Percentiles rank a stretch among this genome's conserved stretches.
phyloP scores from a whole-genome alignment of 37 sponge, comb jelly and placozoan genomes.

The Cladorhizidae sp. region DNA sequence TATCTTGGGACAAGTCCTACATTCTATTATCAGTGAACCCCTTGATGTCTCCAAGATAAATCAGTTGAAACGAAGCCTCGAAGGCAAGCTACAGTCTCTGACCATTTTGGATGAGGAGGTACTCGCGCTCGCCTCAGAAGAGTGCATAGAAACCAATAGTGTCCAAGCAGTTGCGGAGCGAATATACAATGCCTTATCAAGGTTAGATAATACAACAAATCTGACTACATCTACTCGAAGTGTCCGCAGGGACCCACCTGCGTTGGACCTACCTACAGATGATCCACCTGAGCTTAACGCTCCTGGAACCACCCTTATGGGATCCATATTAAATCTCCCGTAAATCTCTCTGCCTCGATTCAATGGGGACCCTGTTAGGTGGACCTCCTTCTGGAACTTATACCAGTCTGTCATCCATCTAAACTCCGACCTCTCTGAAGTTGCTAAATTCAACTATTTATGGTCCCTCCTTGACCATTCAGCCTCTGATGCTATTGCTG shows the following conservation, averaged over 20 bases:
- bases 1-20: not conserved
- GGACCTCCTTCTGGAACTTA: slow-evolving; percentile 16
- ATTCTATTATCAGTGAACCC: not conserved
- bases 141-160: not conserved
- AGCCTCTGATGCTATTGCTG: slow-evolving; percentile 29
- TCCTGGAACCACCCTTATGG: not conserved
- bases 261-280: no score
- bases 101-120: slow-evolving; percentile 3
- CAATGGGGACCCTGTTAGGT: no score
- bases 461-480: slow-evolving; percentile 25
- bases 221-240: no score
- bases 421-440: slow-evolving; percentile 17
- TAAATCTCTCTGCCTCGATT: no score
- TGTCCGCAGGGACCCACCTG: no score
- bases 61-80: slow-evolving; percentile 15
- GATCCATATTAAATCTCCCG: no score
- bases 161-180: not conserved
- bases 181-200: no score
- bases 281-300: not conserved
- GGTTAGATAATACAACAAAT: no score
- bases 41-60: not conserved
- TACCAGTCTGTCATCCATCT: slow-evolving; percentile 5
- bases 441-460: slow-evolving; percentile 26
- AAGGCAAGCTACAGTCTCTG: slow-evolving; percentile 4
- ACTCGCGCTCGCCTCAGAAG: not conserved